Evolutionary conservation across 2,113 vertebrate species (phyloP).

Genomic region (Rhabdornis inornatus): DNA sequence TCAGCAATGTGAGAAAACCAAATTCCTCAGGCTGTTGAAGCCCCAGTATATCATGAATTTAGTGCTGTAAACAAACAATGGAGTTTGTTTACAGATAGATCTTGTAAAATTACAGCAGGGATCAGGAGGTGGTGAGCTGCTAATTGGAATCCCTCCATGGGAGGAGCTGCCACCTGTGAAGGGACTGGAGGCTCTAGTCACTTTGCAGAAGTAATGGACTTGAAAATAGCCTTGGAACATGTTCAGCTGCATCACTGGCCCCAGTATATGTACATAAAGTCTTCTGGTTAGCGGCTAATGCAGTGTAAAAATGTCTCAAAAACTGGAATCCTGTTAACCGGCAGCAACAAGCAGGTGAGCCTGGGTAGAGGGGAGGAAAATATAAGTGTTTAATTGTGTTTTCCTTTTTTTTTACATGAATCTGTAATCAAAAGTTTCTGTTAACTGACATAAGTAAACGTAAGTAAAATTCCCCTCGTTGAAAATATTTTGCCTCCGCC

Average conservation of each 20-base stretch:
- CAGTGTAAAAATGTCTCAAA: not conserved
- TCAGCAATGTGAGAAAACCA: not conserved
- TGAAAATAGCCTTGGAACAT: slow-evolving; percentile 46
- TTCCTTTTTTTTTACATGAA: not conserved
- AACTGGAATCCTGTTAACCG: not conserved
- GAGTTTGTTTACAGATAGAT: not conserved
- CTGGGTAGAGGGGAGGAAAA: not conserved
- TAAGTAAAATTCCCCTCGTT: not conserved
- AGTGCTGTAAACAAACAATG: not conserved
- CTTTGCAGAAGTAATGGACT: slow-evolving; percentile 51
- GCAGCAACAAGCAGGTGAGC: not conserved
- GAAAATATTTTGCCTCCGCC: not conserved
- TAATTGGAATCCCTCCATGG: not conserved
- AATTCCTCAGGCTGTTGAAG: not conserved
- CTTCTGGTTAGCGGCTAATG: not conserved
- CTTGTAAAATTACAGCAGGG: slow-evolving; percentile 1
- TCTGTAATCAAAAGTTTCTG: not conserved
- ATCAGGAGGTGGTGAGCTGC: not conserved
- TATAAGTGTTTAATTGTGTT: not conserved
- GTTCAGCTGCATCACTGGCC: not conserved
- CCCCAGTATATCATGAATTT: not conserved
- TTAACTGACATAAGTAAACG: not conserved
- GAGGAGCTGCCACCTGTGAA: slow-evolving; percentile 5
- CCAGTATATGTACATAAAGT: not conserved
- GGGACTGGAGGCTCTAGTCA: not conserved